These are phyloP conservation scores for Lasaia peninsularis DNA, from an alignment of 1,140 invertebrate genomes.

Conservation along the genomic window DNA sequence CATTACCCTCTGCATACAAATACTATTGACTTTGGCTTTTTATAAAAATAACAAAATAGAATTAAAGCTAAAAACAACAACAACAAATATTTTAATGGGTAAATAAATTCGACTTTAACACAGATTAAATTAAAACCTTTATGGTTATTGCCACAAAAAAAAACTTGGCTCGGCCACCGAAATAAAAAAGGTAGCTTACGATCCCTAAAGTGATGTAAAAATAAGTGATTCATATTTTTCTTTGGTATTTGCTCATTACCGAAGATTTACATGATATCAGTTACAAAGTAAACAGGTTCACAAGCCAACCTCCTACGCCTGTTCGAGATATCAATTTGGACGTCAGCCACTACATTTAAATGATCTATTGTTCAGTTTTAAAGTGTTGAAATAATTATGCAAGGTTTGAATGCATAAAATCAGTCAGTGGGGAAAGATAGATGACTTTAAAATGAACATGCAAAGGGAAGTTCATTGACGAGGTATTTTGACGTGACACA, in stretches of 20 bases:
- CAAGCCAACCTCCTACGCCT: conserved; percentile 33
- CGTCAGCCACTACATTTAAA: conserved; percentile 41
- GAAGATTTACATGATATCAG: conserved; percentile 26
- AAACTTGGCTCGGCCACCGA: background rate
- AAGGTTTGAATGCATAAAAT: conserved; percentile 5
- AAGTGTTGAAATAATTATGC: conserved; percentile 27
- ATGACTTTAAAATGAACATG: background rate
- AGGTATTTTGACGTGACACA: background rate
- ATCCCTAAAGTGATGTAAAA: background rate
- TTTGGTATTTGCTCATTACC: conserved; percentile 31
- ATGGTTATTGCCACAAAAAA: background rate
- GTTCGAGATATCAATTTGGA: conserved; percentile 37
- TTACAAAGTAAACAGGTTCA: conserved; percentile 36
- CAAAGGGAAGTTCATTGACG: background rate
- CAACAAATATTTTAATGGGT: no score
- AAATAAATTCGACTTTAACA: background rate
- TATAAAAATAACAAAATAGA: no score
- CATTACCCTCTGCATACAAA: no score
- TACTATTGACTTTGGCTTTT: no score
- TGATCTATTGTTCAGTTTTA: conserved; percentile 44
- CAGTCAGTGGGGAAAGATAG: background rate
- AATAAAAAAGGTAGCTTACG: background rate
- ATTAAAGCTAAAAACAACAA: no score
- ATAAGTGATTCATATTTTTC: conserved; percentile 8
- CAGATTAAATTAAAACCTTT: background rate